Conservation (phyloP, 1,140 invertebrate species). For the Drosophila tani region DNA sequence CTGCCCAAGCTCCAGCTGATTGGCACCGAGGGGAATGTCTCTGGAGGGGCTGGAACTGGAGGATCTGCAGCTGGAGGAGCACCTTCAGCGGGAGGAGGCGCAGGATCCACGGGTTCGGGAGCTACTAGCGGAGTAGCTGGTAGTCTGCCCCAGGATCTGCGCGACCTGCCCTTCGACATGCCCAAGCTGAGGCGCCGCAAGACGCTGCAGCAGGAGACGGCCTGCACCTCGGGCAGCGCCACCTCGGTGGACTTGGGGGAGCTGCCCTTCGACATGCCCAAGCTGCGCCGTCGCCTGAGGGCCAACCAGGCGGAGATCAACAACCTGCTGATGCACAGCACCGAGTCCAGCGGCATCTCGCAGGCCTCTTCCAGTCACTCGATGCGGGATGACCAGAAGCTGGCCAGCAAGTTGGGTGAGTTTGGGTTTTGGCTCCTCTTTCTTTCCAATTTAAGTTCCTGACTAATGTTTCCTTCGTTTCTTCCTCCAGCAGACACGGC, state of each 20-base stretch:
- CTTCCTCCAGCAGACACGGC: conserved; percentile 68
- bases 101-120: conserved; percentile 39
- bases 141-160: conserved; percentile 90
- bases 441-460: too few species aligned
- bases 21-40: conserved; percentile 72
- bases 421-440: too few species aligned
- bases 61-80: conserved; percentile 73
- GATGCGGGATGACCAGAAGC: conserved; percentile 89
- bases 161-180: conserved; percentile 94
- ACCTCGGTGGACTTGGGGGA: conserved; percentile 91
- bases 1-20: conserved; percentile 86
- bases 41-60: conserved; percentile 64
- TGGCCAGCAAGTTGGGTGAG: conserved; percentile 74
- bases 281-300: conserved; percentile 89
- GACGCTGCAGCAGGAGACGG: conserved; percentile 84
- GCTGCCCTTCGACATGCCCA: conserved; percentile 95
- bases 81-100: conserved; percentile 43
- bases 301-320: conserved; percentile 81
- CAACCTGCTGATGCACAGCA: conserved; percentile 85
- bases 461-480: neutral
- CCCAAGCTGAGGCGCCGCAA: conserved; percentile 92
- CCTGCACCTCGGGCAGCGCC: conserved; percentile 89
- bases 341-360: conserved; percentile 89
- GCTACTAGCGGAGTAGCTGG: conserved; percentile 85
- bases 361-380: conserved; percentile 92